These are phyloP conservation scores for Charina bottae DNA, from an alignment of 2,113 vertebrate genomes.

Conservation along the genomic window DNA sequence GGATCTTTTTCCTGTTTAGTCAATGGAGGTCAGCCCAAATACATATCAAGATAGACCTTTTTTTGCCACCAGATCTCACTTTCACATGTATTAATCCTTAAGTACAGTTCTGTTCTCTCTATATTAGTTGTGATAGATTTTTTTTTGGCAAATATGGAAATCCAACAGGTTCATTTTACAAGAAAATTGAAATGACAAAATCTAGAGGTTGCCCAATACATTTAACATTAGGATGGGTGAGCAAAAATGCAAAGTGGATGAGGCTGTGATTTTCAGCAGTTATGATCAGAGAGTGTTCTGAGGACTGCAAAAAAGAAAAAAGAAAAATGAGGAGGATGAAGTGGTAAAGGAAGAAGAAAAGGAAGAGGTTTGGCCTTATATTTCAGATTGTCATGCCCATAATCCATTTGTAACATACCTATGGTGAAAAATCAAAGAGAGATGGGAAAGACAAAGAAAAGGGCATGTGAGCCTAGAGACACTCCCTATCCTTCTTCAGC, in stretches of 20 bases:
- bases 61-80: no score
- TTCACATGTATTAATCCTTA: no score
- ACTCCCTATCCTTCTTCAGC: background rate
- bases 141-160: background rate
- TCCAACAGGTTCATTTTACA: background rate
- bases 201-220: background rate
- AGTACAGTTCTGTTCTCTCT: no score
- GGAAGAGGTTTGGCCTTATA: background rate
- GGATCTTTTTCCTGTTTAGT: no score
- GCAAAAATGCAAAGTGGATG: background rate
- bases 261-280: background rate
- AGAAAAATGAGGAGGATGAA: background rate
- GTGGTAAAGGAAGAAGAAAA: background rate
- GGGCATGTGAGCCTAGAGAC: no score
- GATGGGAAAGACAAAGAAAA: background rate
- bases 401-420: background rate
- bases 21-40: no score
- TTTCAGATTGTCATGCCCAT: background rate
- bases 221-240: background rate
- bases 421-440: background rate
- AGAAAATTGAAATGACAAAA: background rate
- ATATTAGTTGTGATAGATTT: no score
- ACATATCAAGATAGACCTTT: no score
- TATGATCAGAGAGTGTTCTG: background rate
- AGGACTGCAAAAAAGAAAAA: background rate